Evolutionary conservation across 2,113 vertebrate species (phyloP), one percentile per base, ranked within the genome.

Genomic region (Indri indri): DNA sequence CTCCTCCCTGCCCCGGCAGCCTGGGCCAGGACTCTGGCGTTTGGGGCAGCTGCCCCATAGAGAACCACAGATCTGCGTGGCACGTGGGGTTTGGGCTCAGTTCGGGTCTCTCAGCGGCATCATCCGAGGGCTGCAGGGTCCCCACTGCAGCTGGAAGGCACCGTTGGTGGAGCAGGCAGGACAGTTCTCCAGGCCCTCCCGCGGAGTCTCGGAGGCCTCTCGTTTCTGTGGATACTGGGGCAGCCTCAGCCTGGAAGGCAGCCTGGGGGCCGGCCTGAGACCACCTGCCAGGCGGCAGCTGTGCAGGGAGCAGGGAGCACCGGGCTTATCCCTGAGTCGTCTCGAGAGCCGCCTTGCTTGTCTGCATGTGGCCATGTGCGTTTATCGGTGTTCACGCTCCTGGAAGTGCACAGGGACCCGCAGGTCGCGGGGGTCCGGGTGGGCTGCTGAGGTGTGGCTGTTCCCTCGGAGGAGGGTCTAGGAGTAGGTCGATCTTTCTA

Each of bases 21-120:
- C 23, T 20, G 1, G 2, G 2, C 0, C 3, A 5, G 66, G 12
- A 5, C 18, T 5, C 5, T 1, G 25, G 3, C 0, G 30, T 10
- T 45, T 22, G 0, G 22, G 2, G 11, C 0, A 25, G 17, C 17
- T 16, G 22, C 47, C 5, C 5, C 1, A 2, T 2, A 0, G 30
- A 40, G 45, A 37, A 9, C 45, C 3, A 3, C 2, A 1, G 42
- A 32, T 8, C 54, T 6, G 7, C 18, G 18, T 22, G 54, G 20
- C 54, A 22, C 6, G 20, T 66, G 32, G 13, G 45, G n/a, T 47
- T 40, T 52, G 45, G 42, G 30, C 2, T 0, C 30, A 18, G 25
- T 11, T 52, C 1, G 4, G 42, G 9, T 2, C 22, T 0, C 6
- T 66, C 63, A 66, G 63, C 12, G 12, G 14, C 14, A 6, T 17